Evolutionary conservation across 2,797 vertebrate genomes (phyloP), one percentile per base, ranked within the genome.

Genomic region (Pangasius larnaudii): DNA sequence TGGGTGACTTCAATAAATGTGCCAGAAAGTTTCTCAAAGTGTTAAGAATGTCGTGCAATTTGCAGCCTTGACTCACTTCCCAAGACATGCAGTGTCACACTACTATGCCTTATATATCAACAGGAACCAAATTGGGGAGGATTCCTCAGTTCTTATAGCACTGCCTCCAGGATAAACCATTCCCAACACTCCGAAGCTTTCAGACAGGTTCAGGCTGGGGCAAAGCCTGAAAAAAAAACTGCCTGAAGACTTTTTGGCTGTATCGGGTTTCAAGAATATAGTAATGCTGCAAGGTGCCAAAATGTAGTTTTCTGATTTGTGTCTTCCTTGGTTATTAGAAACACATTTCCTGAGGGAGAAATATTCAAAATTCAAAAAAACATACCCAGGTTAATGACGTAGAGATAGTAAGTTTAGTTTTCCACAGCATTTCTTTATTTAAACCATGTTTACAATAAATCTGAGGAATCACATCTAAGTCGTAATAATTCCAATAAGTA

Each of bases 1-100:
- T 90, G 87, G 84, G 87, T 49, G 87, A 88, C 88, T 84, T 84
- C 72, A 90, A 2, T 56, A 65, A 85, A 86, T 61, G 71, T 80
- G 67, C 65, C 63, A 86, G 72, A 86, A 71, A 90, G 78, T 89
- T 83, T 82, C 49, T 71, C 78, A 85, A 85, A 75, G 53, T 85
- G 84, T 85, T 59, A 65, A 46, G 69, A 58, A 36, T 85, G 84
- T 59, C 36, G 8, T 85, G 53, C 84, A 80, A 69, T 87, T 67
- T 71, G 51, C 75, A 78, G 74, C 77, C 77, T 71, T 36, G 81
- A n/a, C 63, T 88, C 75, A 36, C 39, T 51, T 67, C 59, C 39
- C 33, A 85, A 85, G 27, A 33, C 30, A 65, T 67, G 18, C 11
- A 3, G 30, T 81, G 69, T 87, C 86, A 67, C 46, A 36, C n/a